phyloP scores from a whole-genome alignment of 2,797 vertebrate species.

The Peromyscus eremicus region DNA sequence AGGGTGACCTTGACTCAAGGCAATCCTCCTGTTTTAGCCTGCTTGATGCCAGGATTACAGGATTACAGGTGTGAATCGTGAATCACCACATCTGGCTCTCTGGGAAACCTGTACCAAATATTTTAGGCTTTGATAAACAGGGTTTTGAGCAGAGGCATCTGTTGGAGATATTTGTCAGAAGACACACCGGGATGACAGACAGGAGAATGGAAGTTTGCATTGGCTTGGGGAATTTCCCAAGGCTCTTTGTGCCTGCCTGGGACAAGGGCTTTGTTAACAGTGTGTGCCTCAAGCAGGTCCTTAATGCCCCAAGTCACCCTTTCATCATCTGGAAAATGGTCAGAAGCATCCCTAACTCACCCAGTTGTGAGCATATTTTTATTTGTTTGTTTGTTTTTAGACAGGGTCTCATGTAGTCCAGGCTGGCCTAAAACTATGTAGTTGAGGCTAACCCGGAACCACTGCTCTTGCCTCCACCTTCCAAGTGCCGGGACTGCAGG shows the following conservation, averaged over 20 bases:
- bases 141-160: not conserved
- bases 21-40: not conserved
- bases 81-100: not conserved
- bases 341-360: not conserved
- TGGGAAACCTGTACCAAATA: not conserved
- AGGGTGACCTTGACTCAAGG: not conserved
- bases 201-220: not conserved
- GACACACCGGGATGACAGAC: not conserved
- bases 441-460: not conserved
- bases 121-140: constrained; percentile 17
- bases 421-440: not conserved
- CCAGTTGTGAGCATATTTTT: not conserved
- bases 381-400: not conserved
- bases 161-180: not conserved
- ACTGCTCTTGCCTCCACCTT: not conserved
- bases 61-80: not conserved
- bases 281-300: not conserved
- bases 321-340: constrained; percentile 9
- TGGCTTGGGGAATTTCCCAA: not conserved
- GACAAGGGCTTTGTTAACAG: not conserved
- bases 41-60: not conserved
- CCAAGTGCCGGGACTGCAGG: not conserved
- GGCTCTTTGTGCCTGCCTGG: not conserved
- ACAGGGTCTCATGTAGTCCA: not conserved
- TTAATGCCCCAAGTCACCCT: not conserved